Evolutionary conservation across 2,113 vertebrate genomes (phyloP), one percentile per base, ranked within the genome.

Genomic region (Sander lucioperca): DNA sequence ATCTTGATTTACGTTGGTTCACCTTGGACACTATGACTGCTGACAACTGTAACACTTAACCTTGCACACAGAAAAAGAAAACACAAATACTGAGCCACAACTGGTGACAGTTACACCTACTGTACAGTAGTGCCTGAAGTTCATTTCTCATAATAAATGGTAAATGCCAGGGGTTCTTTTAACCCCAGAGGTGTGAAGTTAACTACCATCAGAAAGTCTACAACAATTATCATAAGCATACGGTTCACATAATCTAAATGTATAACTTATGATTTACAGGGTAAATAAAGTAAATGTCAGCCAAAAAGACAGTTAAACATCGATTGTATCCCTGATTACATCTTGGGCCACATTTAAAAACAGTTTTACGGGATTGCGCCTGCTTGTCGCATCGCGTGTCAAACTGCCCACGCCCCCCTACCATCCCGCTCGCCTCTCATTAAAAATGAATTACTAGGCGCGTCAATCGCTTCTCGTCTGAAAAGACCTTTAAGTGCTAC

Each of bases 11-110:
- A 69, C 21, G 73, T 54, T 25, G 25, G 13, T 48, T 81, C 54
- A 74, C n/a, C 62, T 75, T 75, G 45, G 53, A 50, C 61, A 58
- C 43, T 54, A 39, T 16, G 30, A 58, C n/a, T 69, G 54, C 56
- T 53, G 48, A 45, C 23, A 76, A 53, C 23, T 75, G 36, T n/a
- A 30, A 54, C 71, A 61, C 14, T 54, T 54, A 48, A 75, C 33
- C 57, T 69, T 45, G 9, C 45, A 54, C 12, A 58, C 43, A 6
- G 45, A 27, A 33, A 33, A 54, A 65, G 10, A 64, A 47, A 57
- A 10, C 3, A 6, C 43, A 80, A 71, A n/a, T 47, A 43, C 27
- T 68, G n/a, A 62, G 2, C 15, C 18, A 43, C 11, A 10, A 10
- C 45, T 59, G 56, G 57, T 30, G 18, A 47, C 39, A 19, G 33